Evolutionary conservation across 2,113 vertebrate genomes (phyloP), one percentile per base, ranked within the genome.

Genomic region (Hiodon alosoides): DNA sequence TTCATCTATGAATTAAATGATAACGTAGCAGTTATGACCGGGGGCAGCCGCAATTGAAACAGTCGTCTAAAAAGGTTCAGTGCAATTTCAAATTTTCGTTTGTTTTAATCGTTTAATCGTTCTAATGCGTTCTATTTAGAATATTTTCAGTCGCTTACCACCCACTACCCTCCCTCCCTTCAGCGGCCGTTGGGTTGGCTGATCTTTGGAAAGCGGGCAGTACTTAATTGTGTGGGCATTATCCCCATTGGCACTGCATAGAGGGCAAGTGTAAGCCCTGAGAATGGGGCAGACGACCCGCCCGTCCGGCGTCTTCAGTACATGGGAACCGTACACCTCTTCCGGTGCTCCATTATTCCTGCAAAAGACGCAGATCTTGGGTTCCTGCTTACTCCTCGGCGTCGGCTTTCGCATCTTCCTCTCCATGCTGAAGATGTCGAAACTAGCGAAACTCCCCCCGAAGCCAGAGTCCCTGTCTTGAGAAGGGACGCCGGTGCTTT

Each of bases 161-260:
- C 90, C 90, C 87, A 92, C 90, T 73, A 90, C 90, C 86, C 90
- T 88, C 66, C 90, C 91, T 83, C 91, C 90, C 86, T 91, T 93
- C 52, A 93, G 78, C 77, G 89, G 86, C 78, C 90, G 86, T 81
- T 90, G 89, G 81, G 86, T 86, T 67, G 89, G 90, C 79, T 93
- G 92, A 65, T 92, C 91, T 81, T 91, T 92, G 69, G 92, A 93
- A 82, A 93, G 91, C 11, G 92, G 92, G 78, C 92, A 93, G 89
- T 93, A 93, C 82, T 93, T 93, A 75, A 93, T 93, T 48, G 92
- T 93, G 64, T 93, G 91, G 52, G 92, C 92, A 85, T 92, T 92
- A 86, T 93, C 92, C 78, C 92, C 91, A 84, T 92, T 93, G 85
- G 91, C 92, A 77, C 92, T 92, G 89, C 92, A 93, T 5, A 93